Percentiles rank a stretch among this genome's conserved stretches.
Evolutionary conservation across 2,888 invertebrate genomes (phyloP).

Genomic region (Orthosia cruda): DNA sequence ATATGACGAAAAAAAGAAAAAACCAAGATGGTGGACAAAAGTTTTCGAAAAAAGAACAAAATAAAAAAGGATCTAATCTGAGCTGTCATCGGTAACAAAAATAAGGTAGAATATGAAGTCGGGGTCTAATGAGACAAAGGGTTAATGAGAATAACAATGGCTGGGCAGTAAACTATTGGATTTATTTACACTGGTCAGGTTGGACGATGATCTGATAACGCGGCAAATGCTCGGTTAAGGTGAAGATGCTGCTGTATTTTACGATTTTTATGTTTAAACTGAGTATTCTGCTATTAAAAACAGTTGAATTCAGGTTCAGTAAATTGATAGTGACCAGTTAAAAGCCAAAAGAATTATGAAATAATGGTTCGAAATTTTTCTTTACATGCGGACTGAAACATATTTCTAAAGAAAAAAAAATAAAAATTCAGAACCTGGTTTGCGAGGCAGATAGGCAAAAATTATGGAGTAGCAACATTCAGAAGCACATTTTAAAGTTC

Average conservation of each 20-base stretch:
- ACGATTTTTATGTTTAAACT: conserved; percentile 12
- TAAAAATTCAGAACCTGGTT: not conserved
- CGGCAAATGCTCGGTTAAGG: conserved; percentile 84
- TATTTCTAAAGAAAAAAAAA: not conserved
- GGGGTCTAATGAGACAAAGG: conserved; percentile 90
- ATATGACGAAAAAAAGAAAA: conserved; percentile 71
- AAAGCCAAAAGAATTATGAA: no score
- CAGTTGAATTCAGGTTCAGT: not conserved
- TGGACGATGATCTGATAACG: conserved; percentile 88
- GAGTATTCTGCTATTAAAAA: not conserved
- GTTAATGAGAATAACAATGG: conserved; percentile 91
- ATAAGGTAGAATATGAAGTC: conserved; percentile 88
- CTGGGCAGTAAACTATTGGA: conserved; percentile 88
- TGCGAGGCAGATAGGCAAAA: no score
- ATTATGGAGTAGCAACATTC: no score
- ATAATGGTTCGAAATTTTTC: no score
- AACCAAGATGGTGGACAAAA: conserved; percentile 74
- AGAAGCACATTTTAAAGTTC: no score
- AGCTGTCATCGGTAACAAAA: conserved; percentile 87
- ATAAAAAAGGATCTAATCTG: conserved; percentile 84
- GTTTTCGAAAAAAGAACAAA: conserved; percentile 68
- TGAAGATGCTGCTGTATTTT: conserved; percentile 60
- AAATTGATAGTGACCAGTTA: no score
- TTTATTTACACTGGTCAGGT: conserved; percentile 88
- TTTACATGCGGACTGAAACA: no score